phyloP scores from a whole-genome alignment of 2,888 invertebrate genomes.

The Acleris laterana region DNA sequence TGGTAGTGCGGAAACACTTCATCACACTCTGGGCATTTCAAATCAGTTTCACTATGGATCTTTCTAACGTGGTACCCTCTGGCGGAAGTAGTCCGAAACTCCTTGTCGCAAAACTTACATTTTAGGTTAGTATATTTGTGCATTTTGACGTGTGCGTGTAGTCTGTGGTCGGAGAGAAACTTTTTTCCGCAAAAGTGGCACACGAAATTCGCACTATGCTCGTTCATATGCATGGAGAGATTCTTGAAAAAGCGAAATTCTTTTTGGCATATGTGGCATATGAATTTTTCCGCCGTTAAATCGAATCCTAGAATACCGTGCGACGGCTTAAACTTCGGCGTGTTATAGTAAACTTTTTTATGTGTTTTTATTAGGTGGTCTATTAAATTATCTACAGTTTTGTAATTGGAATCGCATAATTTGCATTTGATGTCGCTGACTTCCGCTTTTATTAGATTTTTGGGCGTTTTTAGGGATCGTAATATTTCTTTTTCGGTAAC shows the following conservation, averaged over 20 bases:
- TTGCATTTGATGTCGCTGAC: constrained; percentile 45
- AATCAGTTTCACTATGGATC: constrained; percentile 44
- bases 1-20: constrained; percentile 40
- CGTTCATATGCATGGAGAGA: constrained; percentile 57
- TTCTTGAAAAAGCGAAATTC: constrained; percentile 49
- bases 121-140: constrained; percentile 41
- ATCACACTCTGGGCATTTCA: constrained; percentile 42
- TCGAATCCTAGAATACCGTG: constrained; percentile 47
- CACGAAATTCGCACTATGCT: constrained; percentile 55
- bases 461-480: constrained; percentile 41
- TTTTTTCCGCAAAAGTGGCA: constrained; percentile 61
- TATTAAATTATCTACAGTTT: constrained; percentile 42
- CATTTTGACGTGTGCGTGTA: constrained; percentile 45
- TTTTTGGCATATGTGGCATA: constrained; percentile 44
- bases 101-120: constrained; percentile 43
- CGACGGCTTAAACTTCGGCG: constrained; percentile 39
- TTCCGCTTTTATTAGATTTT: constrained; percentile 46
- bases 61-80: constrained; percentile 43
- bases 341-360: constrained; percentile 38
- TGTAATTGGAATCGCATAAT: constrained; percentile 40
- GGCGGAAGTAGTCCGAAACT: constrained; percentile 41
- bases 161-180: constrained; percentile 45
- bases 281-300: constrained; percentile 42
- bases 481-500: constrained; percentile 36
- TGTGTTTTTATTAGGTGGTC: constrained; percentile 43